Base-by-base conservation (phyloP, 2,797 vertebrate genomes). In the Peromyscus melanophrys region DNA sequence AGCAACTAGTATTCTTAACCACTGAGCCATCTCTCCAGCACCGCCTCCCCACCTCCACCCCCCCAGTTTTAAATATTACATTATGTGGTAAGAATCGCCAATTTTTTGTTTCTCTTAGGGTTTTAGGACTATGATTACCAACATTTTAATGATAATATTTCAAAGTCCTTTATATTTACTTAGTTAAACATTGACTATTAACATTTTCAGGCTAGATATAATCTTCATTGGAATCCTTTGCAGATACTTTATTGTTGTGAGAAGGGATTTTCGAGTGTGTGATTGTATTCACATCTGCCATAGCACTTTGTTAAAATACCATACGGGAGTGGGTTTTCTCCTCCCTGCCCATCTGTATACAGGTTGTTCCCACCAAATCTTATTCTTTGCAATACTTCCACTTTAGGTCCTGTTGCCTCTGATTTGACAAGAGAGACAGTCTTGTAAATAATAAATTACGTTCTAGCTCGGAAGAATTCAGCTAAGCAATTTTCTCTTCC, bases 401-500 rank as follows among this genome's bases (percentile, higher is more conserved):
- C 99, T 98, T 98, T 98, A 99, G 98, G 98, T 99, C 98, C 97
- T 96, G 98, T 98, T 98, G 34, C 97, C 84, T 98, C 98, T 95
- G 97, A 97, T 17, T 95, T 92, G 98, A 97, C 98, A 98, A 98
- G 98, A 98, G 96, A 98, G 71, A 95, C 95, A 97, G 93, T 97
- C 92, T 98, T 98, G 34, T 97, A 98, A 80, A 98, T 98, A 97
- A 97, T 98, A 94, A 95, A 90, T 98, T 98, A 97, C 95, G 91
- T 90, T 98, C 92, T 98, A 98, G 94, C 81, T 93, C 92, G 94
- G 90, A 97, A 82, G 96, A 97, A 92, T 90, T 69, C 98, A 91
- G 92, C 97, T 96, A 96, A 98, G 97, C 98, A 71, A 96, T 97
- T 90, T 49, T 98, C 78, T 90, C 84, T 95, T 97, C 96, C 84